Base-by-base conservation (phyloP, 2,888 invertebrate species). In the Platycheirus albimanus region DNA sequence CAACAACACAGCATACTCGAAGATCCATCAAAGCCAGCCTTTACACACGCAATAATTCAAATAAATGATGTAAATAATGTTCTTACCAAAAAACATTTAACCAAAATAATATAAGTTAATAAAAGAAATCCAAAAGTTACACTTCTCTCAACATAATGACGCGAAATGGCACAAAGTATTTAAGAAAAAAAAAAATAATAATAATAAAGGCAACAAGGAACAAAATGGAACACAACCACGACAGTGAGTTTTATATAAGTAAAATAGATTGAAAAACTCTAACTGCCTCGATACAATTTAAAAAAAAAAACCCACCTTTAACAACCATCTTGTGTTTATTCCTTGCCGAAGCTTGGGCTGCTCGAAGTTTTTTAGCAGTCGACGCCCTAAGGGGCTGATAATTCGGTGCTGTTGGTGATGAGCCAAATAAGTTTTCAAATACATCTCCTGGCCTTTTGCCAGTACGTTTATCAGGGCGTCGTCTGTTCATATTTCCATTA, bases 361-460 rank as follows among this genome's bases (percentile, higher is more conserved):
- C 28, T 74, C 84, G 86, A 58, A 74, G 69, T 78, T 87, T 87
- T 85, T 85, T 86, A 36, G 84, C 75, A 1, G 78, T 83, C n/a
- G 86, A 87, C 15, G 88, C 86, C 69, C 88, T 85, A 11, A 86
- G 45, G 1, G 30, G 30, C 30, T n/a, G n/a, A n/a, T n/a, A n/a
- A n/a, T n/a, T n/a, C n/a, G n/a, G n/a, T n/a, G n/a, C 86, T 6
- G 92, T 87, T 6, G 92, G 93, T 2, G 93, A 92, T 36, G 91
- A 89, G 58, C 93, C 93, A 87, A 94, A 94, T 49, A 95, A 90
- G 76, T 92, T 90, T 89, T 95, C 95, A 89, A 95, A 95, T 6
- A 92, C 89, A 85, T 92, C 92, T 10, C 81, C 54, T n/a, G 30
- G 7, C 8, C 69, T 64, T 33, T 61, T 63, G 8, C 56, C 67